Base-by-base conservation (phyloP, 35 echinoderm and acorn worm genomes). In the Anneissia japonica region DNA sequence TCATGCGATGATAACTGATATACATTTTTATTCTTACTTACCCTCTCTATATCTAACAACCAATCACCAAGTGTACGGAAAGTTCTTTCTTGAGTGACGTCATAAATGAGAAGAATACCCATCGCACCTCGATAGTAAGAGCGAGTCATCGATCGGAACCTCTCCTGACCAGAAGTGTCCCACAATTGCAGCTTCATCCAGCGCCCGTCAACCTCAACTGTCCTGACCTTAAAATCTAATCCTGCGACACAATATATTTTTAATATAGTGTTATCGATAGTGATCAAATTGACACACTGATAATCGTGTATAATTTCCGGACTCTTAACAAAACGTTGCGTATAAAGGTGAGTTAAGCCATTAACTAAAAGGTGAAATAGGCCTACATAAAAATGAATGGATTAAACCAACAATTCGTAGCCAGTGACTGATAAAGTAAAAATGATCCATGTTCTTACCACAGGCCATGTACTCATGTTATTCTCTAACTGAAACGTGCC, bases 131-230 rank as follows among this genome's bases (percentile, higher is more conserved):
- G 73, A 82, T 93, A 93, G 80, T 93, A 93, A 32, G 91, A 85
- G 31, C 93, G 94, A 0, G 94, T 97, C 94, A 97, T 97, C 0
- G 94, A 97, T 4, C 94, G 90, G 72, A 97, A 93, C 73, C 94
- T 41, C 84, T 97, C 94, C 86, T 97, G 94, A 4, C 94, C 94
- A 11, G 85, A 90, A 0, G 89, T 90, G 38, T 94, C 88, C 93
- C 89, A 94, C 36, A 91, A 26, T 56, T 94, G 93, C 73, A 94
- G 72, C 81, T 94, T 94, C 35, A 90, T 29, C 19, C 79, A 30
- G 78, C 80, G 79, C 4, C 90, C 81, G 0, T 75, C 80, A 13
- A 91, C 36, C 34, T 84, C 51, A 28, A 93, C 34, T 40, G 90
- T 87, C 51, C 77, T 85, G 17, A 97, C 93, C 45, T 88, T 97